Conservation (phyloP, 2,113 vertebrate genomes). For the cat (Felis catus) region F.catus_Fca126_mat1.0 CM031416.1:144168501-144169000, state of each 20-base stretch:
- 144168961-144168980: not conserved
- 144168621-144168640: not conserved
- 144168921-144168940: accelerated
- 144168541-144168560: no score
- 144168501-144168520: not conserved
- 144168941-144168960: not conserved
- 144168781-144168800: not conserved
- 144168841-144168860: not conserved
- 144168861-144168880: not conserved
- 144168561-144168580: not conserved
- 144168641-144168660: not conserved
- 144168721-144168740: not conserved
- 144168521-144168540: accelerated
- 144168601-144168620: not conserved
- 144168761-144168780: not conserved
- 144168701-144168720: not conserved
- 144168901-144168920: not conserved
- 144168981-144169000: not conserved
- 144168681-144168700: not conserved
- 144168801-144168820: not conserved
- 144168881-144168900: not conserved
- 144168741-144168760: not conserved
- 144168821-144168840: not conserved
- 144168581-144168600: not conserved
- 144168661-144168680: not conserved